phyloP scores from a whole-genome alignment of 2,113 vertebrate species.

The Galeopterus variegatus region DNA sequence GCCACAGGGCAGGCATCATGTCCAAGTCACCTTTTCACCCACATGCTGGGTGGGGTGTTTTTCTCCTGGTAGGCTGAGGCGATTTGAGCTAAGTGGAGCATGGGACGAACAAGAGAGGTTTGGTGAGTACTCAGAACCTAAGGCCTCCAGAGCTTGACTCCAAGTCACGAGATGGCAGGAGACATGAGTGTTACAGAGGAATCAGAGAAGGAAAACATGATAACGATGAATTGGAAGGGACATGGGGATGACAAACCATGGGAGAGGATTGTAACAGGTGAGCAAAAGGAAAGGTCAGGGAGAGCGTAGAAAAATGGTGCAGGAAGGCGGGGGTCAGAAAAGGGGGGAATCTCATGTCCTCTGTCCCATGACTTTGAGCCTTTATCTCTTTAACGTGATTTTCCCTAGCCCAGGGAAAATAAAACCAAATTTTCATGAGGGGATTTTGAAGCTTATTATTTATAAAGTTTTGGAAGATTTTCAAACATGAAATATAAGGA shows the following conservation, averaged over 20 bases:
- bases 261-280: not conserved
- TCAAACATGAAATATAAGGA: slow-evolving; percentile 32
- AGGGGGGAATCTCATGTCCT: not conserved
- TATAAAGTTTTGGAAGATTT: slow-evolving; percentile 39
- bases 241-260: rapidly evolving
- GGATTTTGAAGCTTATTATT: slow-evolving; percentile 54
- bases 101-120: not conserved
- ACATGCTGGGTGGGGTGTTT: not conserved
- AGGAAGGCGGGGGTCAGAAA: too few species aligned
- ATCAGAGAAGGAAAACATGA: not conserved
- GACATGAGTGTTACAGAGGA: not conserved
- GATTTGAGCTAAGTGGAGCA: not conserved
- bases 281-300: not conserved
- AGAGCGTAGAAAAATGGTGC: not conserved
- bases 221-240: not conserved
- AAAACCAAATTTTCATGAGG: not conserved
- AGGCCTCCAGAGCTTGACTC: not conserved
- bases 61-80: not conserved
- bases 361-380: not conserved
- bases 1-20: not conserved
- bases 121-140: not conserved
- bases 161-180: not conserved
- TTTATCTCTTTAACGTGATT: not conserved
- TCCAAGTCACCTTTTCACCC: not conserved
- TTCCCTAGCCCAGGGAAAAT: not conserved